phyloP scores from a whole-genome alignment of 2,113 vertebrate species.

The Hypanus sabinus region DNA sequence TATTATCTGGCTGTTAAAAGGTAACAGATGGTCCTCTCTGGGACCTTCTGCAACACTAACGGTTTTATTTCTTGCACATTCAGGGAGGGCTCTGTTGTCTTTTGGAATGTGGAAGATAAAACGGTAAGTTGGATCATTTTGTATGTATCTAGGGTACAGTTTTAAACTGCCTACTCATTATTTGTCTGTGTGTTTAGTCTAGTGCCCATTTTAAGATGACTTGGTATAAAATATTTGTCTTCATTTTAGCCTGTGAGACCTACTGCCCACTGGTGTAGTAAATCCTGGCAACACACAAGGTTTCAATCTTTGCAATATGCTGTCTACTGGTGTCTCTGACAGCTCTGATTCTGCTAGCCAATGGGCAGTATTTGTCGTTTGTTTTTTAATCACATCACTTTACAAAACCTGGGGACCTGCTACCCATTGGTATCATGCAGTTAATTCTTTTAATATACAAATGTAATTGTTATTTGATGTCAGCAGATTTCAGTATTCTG shows the following conservation, averaged over 20 bases:
- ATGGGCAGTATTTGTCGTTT: neutral
- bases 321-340: neutral
- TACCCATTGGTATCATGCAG: neutral
- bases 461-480: neutral
- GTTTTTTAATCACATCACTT: neutral
- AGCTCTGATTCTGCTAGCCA: neutral
- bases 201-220: no score
- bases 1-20: conserved; percentile 31
- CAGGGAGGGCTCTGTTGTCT: conserved; percentile 91
- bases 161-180: neutral
- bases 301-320: neutral
- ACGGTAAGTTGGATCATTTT: conserved; percentile 60
- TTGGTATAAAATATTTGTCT: neutral
- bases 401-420: neutral
- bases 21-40: conserved; percentile 33
- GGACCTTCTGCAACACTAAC: conserved; percentile 25
- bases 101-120: conserved; percentile 94
- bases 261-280: neutral
- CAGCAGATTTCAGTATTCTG: neutral
- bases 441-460: neutral
- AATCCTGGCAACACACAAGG: neutral
- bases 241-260: neutral
- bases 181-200: neutral
- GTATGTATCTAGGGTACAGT: neutral
- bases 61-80: conserved; percentile 50